Conservation (phyloP, 2,113 vertebrate genomes). For the Vombatus ursinus region DNA sequence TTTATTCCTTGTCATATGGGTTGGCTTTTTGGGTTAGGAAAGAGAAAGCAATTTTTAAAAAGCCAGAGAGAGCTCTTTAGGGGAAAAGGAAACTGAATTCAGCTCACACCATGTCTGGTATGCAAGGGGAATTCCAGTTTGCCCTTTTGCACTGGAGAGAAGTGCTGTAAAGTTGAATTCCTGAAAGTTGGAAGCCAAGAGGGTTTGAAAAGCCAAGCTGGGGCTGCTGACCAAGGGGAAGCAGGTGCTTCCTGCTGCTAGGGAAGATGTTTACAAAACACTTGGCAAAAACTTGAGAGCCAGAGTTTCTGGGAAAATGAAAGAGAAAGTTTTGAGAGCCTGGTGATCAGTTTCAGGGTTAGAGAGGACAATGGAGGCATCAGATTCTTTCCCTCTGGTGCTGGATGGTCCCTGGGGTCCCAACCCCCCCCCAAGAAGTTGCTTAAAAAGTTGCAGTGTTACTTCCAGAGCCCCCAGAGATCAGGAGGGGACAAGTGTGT, state of each 20-base stretch:
- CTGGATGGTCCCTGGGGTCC: constrained; percentile 64
- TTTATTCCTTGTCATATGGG: neutral
- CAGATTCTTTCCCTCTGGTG: constrained; percentile 57
- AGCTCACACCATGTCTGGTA: neutral
- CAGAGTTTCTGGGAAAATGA: constrained; percentile 49
- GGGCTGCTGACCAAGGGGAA: neutral
- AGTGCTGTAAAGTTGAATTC: neutral
- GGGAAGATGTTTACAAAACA: too few relatives aligned
- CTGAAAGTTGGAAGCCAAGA: neutral
- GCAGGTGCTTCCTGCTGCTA: neutral
- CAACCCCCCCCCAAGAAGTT: constrained; percentile 31
- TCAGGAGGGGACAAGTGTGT: constrained; percentile 89
- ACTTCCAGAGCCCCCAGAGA: constrained; percentile 89
- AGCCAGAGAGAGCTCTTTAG: neutral
- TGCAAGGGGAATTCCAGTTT: neutral
- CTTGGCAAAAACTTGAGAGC: neutral
- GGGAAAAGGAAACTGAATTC: neutral
- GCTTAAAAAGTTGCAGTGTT: constrained; percentile 82
- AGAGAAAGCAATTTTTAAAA: neutral
- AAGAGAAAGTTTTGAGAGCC: constrained; percentile 55
- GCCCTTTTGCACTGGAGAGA: neutral
- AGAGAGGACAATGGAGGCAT: constrained; percentile 58
- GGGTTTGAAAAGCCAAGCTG: neutral
- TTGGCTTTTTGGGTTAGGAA: neutral
- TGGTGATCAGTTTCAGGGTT: neutral